phyloP scores from a whole-genome alignment of 2,888 invertebrate species.

The Sericinus montela region DNA sequence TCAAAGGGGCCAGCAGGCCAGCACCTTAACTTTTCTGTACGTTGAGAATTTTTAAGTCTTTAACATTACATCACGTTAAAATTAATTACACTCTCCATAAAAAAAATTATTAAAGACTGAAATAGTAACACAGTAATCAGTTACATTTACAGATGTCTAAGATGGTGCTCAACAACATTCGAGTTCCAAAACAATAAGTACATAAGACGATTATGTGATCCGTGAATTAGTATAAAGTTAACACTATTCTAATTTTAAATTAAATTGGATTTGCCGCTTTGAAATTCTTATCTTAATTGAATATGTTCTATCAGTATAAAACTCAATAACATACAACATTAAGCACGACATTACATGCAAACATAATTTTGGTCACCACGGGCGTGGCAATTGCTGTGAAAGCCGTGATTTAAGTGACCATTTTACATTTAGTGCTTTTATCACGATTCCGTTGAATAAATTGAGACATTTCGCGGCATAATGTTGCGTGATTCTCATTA shows the following conservation, averaged over 20 bases:
- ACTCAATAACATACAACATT: conserved; percentile 39
- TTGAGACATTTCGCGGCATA: conserved; percentile 48
- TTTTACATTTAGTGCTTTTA: conserved; percentile 56
- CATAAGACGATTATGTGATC: not conserved
- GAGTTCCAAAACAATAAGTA: too few relatives aligned
- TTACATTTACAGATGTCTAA: too few relatives aligned
- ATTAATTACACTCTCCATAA: too few relatives aligned
- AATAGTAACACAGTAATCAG: too few relatives aligned
- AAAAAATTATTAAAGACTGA: too few relatives aligned
- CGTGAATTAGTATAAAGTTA: not conserved
- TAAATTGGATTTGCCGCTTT: not conserved
- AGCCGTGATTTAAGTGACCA: conserved; percentile 59
- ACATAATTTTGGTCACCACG: conserved; percentile 46
- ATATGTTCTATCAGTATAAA: conserved; percentile 41
- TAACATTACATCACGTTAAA: too few relatives aligned
- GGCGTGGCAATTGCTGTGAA: conserved; percentile 54
- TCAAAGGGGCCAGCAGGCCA: too few relatives aligned
- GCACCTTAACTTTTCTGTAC: too few relatives aligned
- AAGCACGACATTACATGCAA: conserved; percentile 52
- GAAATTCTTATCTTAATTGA: conserved; percentile 21
- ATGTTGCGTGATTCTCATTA: not conserved
- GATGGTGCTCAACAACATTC: too few relatives aligned
- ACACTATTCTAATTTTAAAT: conserved; percentile 1
- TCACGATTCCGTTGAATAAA: conserved; percentile 60
- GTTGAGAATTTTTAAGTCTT: too few relatives aligned